phyloP scores from a whole-genome alignment of 1,140 invertebrate species.

The Gyrodactylus salaris region DNA sequence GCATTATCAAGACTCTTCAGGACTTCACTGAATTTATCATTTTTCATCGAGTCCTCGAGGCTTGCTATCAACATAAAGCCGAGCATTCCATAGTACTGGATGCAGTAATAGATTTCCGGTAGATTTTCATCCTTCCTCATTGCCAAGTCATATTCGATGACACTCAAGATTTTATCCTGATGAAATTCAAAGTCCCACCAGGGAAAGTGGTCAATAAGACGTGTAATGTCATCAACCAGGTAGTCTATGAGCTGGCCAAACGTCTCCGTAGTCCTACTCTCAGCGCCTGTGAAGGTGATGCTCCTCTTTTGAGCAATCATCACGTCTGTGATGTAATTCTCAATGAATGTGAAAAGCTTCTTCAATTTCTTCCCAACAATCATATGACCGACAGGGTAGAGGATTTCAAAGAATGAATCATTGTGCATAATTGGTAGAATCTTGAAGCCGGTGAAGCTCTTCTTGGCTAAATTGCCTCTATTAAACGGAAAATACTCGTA shows the following conservation, averaged over 20 bases:
- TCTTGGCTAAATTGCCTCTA: not conserved
- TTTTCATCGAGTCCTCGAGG: not conserved
- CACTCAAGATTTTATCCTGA: not conserved
- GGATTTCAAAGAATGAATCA: not conserved
- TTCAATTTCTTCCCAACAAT: not conserved
- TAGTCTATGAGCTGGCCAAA: not conserved
- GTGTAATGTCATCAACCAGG: not conserved
- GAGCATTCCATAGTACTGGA: not conserved
- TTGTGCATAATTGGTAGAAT: not conserved
- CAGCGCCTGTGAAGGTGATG: not conserved
- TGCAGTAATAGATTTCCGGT: not conserved
- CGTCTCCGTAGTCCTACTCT: not conserved
- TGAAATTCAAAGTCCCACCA: not conserved
- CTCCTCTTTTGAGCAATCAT: not conserved
- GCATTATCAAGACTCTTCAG: not conserved
- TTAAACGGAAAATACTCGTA: no score
- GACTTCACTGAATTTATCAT: not conserved
- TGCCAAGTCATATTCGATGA: not conserved
- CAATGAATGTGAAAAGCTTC: not conserved
- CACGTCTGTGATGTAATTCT: not conserved
- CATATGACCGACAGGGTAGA: not conserved
- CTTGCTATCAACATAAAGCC: not conserved
- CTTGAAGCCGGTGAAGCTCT: not conserved
- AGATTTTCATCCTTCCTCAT: not conserved
- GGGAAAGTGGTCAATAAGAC: not conserved